Base-by-base conservation (phyloP, 2,113 vertebrate species). In the Mesitornis unicolor region DNA sequence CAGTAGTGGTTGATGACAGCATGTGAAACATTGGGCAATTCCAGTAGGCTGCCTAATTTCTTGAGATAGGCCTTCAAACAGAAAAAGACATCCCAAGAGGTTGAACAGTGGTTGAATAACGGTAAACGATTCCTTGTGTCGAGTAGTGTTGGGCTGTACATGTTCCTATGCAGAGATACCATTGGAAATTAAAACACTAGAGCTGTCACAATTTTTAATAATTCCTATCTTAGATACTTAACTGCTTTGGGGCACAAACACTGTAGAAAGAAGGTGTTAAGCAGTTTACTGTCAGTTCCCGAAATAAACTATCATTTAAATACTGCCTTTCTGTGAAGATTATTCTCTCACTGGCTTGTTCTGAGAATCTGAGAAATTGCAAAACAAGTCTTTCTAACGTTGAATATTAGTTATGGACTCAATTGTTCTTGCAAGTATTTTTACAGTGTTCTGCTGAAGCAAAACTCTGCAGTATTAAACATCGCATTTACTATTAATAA, bases 261-360 rank as follows among this genome's bases (percentile, higher is more conserved):
- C 24, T 45, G 56, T 24, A 8, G 89, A 96, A 70, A 96, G 82
- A 94, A 90, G 78, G 42, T 85, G 71, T 65, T 31, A 9, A 97
- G 81, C 93, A 97, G 91, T 97, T 97, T 97, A 83, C 87, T 97
- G 87, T 93, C 93, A 94, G 69, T 92, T 97, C 65, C 95, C 95
- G 93, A 95, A 95, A 96, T 94, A 95, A 95, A 93, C 93, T 92
- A 78, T 86, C 53, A 64, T 96, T 96, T 98, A 97, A 98, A 96
- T 96, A 67, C 75, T 92, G 87, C 78, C 33, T 95, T 96, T 97
- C 87, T 84, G 61, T 89, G 85, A 95, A 93, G 67, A 86, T 95
- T 97, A 92, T 97, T 94, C 82, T 89, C 92, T 97, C 95, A 56
- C 71, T 89, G 74, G 71, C 90, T 93, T 70, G 57, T 96, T 95